These are phyloP conservation scores for Ranitomeya variabilis DNA, from an alignment of 2,113 vertebrate genomes.

Conservation along the genomic window DNA sequence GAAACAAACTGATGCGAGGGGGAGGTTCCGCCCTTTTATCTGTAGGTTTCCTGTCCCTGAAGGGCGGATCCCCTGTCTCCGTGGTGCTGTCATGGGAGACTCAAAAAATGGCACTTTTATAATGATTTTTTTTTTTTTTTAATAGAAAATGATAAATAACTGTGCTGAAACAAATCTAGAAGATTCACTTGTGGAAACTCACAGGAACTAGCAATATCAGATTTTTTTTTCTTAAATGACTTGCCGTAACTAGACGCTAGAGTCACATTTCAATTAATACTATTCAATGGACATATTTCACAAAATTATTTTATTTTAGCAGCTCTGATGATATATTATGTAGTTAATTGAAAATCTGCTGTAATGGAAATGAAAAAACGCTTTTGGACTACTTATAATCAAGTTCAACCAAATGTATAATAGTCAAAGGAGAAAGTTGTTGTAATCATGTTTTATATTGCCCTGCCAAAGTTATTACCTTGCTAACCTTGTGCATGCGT, in stretches of 20 bases:
- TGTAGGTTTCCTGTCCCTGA: too few relatives aligned
- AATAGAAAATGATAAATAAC: not conserved
- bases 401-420: slow-evolving; percentile 61
- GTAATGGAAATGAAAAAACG: slow-evolving; percentile 52
- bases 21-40: too few relatives aligned
- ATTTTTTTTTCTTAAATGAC: too few relatives aligned
- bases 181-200: not conserved
- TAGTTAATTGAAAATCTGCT: slow-evolving; percentile 54
- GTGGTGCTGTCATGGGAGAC: too few relatives aligned
- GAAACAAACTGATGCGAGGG: too few relatives aligned
- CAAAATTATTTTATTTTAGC: slow-evolving; percentile 34
- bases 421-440: slow-evolving; percentile 63
- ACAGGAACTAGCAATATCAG: not conserved
- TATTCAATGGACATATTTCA: slow-evolving; percentile 40
- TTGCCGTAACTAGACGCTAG: not conserved
- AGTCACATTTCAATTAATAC: slow-evolving; percentile 55
- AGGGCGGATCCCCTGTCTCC: too few relatives aligned
- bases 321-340: not conserved
- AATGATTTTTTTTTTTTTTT: too few relatives aligned
- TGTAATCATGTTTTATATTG: slow-evolving; percentile 63
- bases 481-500: slow-evolving; percentile 66
- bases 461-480: slow-evolving; percentile 66
- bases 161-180: not conserved
- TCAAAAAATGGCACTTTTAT: too few relatives aligned
- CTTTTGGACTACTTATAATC: slow-evolving; percentile 59